These are phyloP conservation scores for Noctua comes DNA, from an alignment of 2,888 invertebrate species.

Conservation along the genomic window DNA sequence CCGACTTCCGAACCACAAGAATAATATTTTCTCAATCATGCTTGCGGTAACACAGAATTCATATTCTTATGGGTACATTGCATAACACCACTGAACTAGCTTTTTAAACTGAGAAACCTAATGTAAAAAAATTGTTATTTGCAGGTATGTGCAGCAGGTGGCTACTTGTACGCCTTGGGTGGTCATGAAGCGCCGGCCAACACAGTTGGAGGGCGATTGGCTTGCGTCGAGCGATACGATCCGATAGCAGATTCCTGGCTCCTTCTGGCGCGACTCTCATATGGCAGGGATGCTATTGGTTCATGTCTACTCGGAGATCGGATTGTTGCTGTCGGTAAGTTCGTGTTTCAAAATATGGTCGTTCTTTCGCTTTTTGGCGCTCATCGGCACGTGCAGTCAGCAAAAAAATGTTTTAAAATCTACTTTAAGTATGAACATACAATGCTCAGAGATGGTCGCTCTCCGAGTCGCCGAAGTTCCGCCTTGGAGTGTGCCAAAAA, in stretches of 20 bases:
- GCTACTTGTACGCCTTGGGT: conserved; percentile 97
- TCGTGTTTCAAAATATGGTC: neutral
- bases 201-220: conserved; percentile 93
- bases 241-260: conserved; percentile 96
- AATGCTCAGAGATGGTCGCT: neutral
- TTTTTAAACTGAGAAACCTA: neutral
- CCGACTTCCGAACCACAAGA: neutral
- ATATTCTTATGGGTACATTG: neutral
- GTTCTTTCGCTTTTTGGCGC: neutral
- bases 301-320: conserved; percentile 96
- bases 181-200: conserved; percentile 97
- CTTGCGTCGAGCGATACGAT: conserved; percentile 97
- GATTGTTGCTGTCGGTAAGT: conserved; percentile 95
- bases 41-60: neutral
- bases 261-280: conserved; percentile 94
- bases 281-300: conserved; percentile 97
- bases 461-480: neutral
- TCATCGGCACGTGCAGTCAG: neutral
- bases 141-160: conserved; percentile 95
- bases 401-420: neutral
- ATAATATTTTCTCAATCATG: neutral
- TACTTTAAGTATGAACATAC: neutral
- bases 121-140: neutral
- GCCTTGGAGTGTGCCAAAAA: neutral
- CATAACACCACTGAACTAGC: neutral